Conservation (phyloP, 2,888 invertebrate genomes). For the Drosophila koepferae region DNA sequence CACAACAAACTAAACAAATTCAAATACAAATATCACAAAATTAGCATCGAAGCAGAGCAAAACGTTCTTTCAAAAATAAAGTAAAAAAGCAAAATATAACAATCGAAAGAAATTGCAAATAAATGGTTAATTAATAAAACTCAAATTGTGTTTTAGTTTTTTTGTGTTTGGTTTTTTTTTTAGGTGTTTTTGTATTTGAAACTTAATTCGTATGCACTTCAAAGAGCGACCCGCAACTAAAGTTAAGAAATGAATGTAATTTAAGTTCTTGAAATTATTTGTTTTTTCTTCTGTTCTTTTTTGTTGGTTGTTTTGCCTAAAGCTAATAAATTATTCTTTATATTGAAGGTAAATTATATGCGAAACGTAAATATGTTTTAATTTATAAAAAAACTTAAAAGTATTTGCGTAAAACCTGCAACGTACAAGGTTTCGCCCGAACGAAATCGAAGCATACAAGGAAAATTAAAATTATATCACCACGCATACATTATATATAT, state of each 20-base stretch:
- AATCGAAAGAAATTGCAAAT: conserved; percentile 8
- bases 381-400: conserved; percentile 54
- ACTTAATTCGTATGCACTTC: conserved; percentile 62
- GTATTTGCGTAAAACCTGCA: conserved; percentile 24
- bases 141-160: conserved; percentile 67
- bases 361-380: conserved; percentile 49
- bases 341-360: conserved; percentile 74
- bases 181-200: conserved; percentile 57
- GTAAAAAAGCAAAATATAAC: conserved; percentile 4
- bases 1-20: conserved; percentile 57
- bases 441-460: conserved; percentile 62
- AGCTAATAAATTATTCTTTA: conserved; percentile 66
- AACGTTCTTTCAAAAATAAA: conserved; percentile 34
- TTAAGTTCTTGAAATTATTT: conserved; percentile 32
- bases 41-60: conserved; percentile 78
- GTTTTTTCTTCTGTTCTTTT: neutral
- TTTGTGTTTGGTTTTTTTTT: conserved; percentile 47
- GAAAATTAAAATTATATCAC: conserved; percentile 82
- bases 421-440: conserved; percentile 33
- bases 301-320: conserved; percentile 38
- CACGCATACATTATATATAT: conserved; percentile 62
- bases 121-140: conserved; percentile 63
- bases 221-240: conserved; percentile 53
- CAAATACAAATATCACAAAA: conserved; percentile 80
- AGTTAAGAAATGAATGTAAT: conserved; percentile 59